phyloP scores from a whole-genome alignment of 1,140 invertebrate genomes.

The Drosophila erecta region DNA sequence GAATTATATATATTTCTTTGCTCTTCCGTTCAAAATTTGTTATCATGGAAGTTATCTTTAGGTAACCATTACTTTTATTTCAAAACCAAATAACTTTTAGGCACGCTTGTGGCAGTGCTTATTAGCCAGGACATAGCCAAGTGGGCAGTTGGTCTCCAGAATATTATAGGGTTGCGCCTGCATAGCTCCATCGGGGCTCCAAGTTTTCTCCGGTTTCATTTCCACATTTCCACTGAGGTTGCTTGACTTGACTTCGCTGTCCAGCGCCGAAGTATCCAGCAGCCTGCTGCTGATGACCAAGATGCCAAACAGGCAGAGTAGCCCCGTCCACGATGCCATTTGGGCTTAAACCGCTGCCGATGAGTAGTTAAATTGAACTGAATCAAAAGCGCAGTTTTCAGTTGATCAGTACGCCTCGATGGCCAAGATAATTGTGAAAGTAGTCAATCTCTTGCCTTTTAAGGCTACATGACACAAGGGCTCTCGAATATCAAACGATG shows the following conservation, averaged over 20 bases:
- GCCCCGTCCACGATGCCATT: slow-evolving; percentile 6
- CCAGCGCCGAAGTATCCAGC: slow-evolving; percentile 16
- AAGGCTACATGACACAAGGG: slow-evolving; percentile 36
- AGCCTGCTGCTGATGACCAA: slow-evolving; percentile 12
- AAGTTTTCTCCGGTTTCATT: slow-evolving; percentile 3
- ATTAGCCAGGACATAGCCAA: slow-evolving; percentile 69
- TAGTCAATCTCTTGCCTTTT: slow-evolving; percentile 37
- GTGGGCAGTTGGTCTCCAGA: slow-evolving; percentile 65
- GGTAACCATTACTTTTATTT: too few relatives aligned
- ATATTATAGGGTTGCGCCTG: slow-evolving; percentile 73
- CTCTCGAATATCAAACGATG: slow-evolving; percentile 19
- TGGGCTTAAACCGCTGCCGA: neutral
- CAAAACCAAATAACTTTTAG: slow-evolving; percentile 6
- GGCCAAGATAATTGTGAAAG: slow-evolving; percentile 55
- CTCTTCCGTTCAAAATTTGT: too few relatives aligned
- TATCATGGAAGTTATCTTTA: too few relatives aligned
- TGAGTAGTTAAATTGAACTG: slow-evolving; percentile 36
- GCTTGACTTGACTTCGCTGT: slow-evolving; percentile 58
- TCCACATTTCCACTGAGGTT: slow-evolving; percentile 5
- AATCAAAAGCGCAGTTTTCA: slow-evolving; percentile 27
- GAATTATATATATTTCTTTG: too few relatives aligned
- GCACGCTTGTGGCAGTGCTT: slow-evolving; percentile 75
- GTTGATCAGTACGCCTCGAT: slow-evolving; percentile 18
- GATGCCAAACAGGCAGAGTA: slow-evolving; percentile 2
- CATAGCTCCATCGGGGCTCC: slow-evolving; percentile 34